A percentile compares a stretch with the other conserved stretches of the same genome.
Evolutionary conservation across 2,113 vertebrate genomes (phyloP).

Genomic region (Serinus canaria): DNA sequence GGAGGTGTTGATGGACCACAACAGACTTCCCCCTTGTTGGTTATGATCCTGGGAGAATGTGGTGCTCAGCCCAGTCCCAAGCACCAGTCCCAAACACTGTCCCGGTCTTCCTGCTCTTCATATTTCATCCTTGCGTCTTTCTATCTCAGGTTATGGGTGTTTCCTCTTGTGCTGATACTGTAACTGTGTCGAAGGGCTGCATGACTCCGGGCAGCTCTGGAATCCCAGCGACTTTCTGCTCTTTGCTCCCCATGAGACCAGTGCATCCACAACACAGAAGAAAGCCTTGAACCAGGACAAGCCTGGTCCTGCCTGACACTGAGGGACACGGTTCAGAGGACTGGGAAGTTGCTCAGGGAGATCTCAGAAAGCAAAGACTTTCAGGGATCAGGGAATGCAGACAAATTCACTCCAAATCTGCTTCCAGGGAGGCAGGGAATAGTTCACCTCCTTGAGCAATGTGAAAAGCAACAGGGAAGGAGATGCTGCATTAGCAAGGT

Average conservation of each 20-base stretch:
- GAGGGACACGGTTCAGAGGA: neutral
- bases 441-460: neutral
- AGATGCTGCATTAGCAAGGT: neutral
- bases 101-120: rapidly evolving
- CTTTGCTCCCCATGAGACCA: neutral
- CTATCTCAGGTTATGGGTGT: neutral
- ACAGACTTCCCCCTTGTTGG: neutral
- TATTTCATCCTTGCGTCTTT: neutral
- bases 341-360: neutral
- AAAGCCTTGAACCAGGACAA: neutral
- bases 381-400: neutral
- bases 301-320: constrained; percentile 15
- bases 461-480: neutral
- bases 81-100: too few species aligned
- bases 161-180: too few species aligned
- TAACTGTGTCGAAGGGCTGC: rapidly evolving
- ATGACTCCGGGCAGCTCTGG: neutral
- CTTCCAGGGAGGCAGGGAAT: neutral
- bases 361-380: neutral
- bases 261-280: neutral
- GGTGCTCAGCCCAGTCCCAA: neutral
- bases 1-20: neutral
- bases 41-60: neutral
- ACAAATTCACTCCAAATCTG: neutral
- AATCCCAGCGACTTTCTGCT: neutral